Evolutionary conservation across 2,888 invertebrate species (phyloP).

Genomic region (Antheraea yamamai): DNA sequence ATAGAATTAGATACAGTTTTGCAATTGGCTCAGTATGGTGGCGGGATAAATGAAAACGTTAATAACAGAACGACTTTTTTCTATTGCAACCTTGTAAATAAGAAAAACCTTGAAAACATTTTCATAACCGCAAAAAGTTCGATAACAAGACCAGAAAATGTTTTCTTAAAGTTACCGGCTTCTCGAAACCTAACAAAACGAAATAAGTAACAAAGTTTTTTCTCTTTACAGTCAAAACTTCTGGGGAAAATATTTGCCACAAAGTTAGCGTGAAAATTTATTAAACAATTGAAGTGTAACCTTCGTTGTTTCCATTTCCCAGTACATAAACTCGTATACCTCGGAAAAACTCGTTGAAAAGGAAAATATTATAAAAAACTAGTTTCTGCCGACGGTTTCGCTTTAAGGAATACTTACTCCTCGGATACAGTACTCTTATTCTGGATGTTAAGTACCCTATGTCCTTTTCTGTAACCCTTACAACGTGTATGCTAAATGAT

Average conservation of each 20-base stretch:
- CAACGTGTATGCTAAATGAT: no score
- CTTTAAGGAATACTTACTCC: no score
- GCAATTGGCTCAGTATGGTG: neutral
- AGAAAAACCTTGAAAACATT: neutral
- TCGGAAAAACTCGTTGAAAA: neutral
- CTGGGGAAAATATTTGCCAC: neutral
- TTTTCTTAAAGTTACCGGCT: neutral
- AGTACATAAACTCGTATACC: neutral
- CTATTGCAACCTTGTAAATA: constrained; percentile 1
- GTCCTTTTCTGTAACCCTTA: no score
- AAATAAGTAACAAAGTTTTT: neutral
- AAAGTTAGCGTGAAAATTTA: neutral
- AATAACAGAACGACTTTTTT: constrained; percentile 8
- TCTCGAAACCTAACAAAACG: neutral
- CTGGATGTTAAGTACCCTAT: no score
- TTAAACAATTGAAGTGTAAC: neutral
- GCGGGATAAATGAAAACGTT: neutral
- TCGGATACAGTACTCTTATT: no score
- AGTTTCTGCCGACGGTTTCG: no score
- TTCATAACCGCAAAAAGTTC: neutral
- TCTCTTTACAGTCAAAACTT: neutral
- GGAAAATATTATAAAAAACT: neutral
- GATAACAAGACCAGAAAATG: neutral
- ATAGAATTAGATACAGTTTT: neutral
- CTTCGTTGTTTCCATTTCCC: neutral